Evolutionary conservation across 2,113 vertebrate genomes (phyloP).

Genomic region (Lycocorax pyrrhopterus): DNA sequence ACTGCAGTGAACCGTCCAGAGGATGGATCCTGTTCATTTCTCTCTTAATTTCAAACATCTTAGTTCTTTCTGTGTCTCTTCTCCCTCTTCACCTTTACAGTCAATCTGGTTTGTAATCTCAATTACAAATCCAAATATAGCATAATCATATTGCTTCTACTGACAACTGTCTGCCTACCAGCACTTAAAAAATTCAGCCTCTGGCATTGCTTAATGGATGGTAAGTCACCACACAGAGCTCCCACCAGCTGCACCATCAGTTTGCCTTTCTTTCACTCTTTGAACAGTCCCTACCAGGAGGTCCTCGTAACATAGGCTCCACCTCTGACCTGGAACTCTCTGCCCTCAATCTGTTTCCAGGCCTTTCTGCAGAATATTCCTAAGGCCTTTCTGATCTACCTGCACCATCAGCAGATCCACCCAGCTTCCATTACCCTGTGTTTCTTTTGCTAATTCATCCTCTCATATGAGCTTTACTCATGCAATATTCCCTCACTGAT

Average conservation of each 20-base stretch:
- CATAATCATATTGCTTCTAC: neutral
- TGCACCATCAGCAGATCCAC: fast-evolving
- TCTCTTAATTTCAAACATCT: neutral
- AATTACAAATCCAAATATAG: neutral
- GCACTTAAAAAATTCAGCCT: neutral
- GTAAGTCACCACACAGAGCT: neutral
- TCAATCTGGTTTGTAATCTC: neutral
- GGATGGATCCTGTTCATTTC: neutral
- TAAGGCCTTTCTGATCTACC: neutral
- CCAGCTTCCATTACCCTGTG: neutral
- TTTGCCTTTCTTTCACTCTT: neutral
- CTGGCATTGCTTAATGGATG: neutral
- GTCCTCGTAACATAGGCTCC: neutral
- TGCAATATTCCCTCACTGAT: neutral
- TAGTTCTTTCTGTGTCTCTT: neutral
- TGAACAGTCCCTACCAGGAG: neutral
- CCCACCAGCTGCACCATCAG: neutral
- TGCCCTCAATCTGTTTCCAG: neutral
- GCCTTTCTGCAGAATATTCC: neutral
- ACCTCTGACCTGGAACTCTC: neutral
- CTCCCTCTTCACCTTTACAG: neutral
- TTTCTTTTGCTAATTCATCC: neutral
- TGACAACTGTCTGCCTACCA: neutral
- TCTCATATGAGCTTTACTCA: neutral
- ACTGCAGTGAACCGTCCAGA: neutral